These are phyloP conservation scores for Rhogogaster chlorosoma DNA, from an alignment of 2,888 invertebrate genomes.

Conservation along the genomic window DNA sequence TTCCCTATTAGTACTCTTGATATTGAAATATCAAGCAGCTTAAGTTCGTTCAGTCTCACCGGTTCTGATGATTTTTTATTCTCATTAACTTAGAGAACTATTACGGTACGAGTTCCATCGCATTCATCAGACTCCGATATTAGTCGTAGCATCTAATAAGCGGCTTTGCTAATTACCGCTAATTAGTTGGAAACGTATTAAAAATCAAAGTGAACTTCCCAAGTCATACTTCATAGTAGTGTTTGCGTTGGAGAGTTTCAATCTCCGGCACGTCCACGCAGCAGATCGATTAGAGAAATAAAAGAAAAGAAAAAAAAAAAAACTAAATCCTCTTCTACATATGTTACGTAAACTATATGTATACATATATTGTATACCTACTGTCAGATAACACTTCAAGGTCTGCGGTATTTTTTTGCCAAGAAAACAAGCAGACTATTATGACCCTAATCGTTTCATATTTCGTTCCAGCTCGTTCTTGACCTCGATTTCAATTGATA, in stretches of 20 bases:
- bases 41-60: not conserved
- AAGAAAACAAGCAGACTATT: slow-evolving; percentile 18
- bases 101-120: not conserved
- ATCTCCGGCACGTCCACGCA: not conserved
- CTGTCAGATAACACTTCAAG: not conserved
- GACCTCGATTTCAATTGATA: slow-evolving; percentile 10
- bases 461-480: not conserved
- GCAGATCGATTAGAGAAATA: not conserved
- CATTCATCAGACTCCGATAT: not conserved
- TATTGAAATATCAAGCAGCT: not conserved
- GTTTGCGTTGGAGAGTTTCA: not conserved
- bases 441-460: slow-evolving; percentile 18
- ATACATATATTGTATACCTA: not conserved
- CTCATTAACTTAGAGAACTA: not conserved
- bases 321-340: not conserved
- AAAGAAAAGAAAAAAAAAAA: too few relatives aligned
- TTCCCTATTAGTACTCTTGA: not conserved
- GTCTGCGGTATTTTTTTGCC: not conserved
- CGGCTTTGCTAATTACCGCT: not conserved
- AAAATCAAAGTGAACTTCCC: not conserved
- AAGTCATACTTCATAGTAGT: not conserved
- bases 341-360: not conserved
- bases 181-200: not conserved
- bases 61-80: not conserved
- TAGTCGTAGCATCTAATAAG: not conserved